Evolutionary conservation across 2,797 vertebrate genomes (phyloP), one percentile per base, ranked within the genome.

Genomic region (Crocodylus rhombifer): DNA sequence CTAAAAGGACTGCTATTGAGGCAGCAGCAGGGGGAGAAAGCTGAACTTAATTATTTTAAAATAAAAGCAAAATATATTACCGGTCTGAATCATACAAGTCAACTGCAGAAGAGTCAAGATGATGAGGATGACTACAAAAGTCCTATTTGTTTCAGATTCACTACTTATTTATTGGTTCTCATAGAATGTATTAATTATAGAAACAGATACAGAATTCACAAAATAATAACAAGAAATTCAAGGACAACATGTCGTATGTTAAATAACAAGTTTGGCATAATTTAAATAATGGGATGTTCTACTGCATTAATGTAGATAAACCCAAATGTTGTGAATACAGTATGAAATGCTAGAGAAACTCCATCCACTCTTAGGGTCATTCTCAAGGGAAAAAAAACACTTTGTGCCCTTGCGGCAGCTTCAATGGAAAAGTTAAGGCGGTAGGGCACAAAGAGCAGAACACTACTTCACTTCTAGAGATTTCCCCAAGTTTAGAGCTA

Each of bases 31-130:
- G 42, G 42, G 42, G 7, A 42, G 42, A 42, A 51, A 51, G 42
- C 10, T 51, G 89, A 95, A 84, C 73, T 84, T 17, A 33, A 95
- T 51, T 51, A 94, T 95, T 94, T 42, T 84, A 93, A 60, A 86
- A 88, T 93, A 78, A 16, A 26, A 93, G 75, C 63, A 90, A 87
- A 92, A 94, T 73, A 73, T 94, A 87, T 73, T 91, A 89, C 63
- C 42, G 65, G 21, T 71, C 77, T 81, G 30, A 94, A 75, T 67
- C 55, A 91, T 0, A 12, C 36, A 1, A n/a, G n/a, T 71, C 76
- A 81, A 93, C 18, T 33, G 30, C 4, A 67, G 33, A 67, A 67
- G 65, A 12, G 33, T 9, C 65, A 67, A 33, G 30, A 30, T 67
- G 17, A 67, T 33, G 65, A 30, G n/a, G 33, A 67, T 33, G 30